Base-by-base conservation (phyloP, 2,888 invertebrate genomes). In the Catocala nupta region DNA sequence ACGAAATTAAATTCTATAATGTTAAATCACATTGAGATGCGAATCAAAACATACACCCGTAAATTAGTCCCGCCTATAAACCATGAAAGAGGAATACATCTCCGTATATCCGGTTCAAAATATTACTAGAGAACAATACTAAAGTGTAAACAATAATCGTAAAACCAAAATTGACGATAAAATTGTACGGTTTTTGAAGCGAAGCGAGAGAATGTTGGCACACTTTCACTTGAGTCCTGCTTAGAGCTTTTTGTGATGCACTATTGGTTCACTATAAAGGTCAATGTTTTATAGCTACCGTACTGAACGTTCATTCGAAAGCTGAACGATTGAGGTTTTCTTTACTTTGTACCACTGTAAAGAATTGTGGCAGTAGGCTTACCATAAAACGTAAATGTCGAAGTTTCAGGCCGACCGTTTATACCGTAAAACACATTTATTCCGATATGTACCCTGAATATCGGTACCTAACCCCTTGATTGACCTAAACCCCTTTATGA, bases 141-240 rank as follows among this genome's bases (percentile, higher is more conserved):
- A 34, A 34, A 50, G 8, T n/a, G 42, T 54, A 65, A 57, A 68
- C 59, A 73, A 65, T 59, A 45, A 56, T 45, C 53, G 51, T 63
- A 65, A 61, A 71, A 64, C 36, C 51, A 49, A 62, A 74, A 61
- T 63, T 61, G 63, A 52, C 72, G 6, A 68, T 75, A 62, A 72
- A 72, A 66, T 12, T 45, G 45, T 59, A 71, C 56, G 47, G 43
- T 48, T 59, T 72, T 65, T 59, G 43, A 59, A 63, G 51, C 34
- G 49, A 10, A 55, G 57, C 44, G 42, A 33, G 47, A 51, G 56
- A 43, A 13, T 47, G n/a, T 25, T 62, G 65, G 51, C 56, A 63
- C 12, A 72, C 66, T 75, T 75, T 75, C 63, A 50, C 63, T 59
- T 3, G 12, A 69, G 50, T 65, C 59, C 61, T 73, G 65, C 36